Percentiles rank a stretch among this genome's conserved stretches.
phyloP scores from a whole-genome alignment of 2,888 invertebrate genomes.

The Mesoligia furuncula region DNA sequence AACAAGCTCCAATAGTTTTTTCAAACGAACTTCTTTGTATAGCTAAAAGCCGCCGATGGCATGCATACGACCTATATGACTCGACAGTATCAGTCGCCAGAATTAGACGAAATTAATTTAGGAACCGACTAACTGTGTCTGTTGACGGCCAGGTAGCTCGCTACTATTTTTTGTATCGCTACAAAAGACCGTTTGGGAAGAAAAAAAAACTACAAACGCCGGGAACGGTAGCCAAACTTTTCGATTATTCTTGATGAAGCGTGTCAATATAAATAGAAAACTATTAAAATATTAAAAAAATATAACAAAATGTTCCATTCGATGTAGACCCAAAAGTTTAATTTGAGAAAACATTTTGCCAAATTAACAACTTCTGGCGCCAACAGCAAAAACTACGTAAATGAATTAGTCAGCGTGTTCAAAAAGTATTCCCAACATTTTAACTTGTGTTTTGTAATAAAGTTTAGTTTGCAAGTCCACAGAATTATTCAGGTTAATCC shows the following conservation, averaged over 20 bases:
- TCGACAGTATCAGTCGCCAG: slow-evolving; percentile 81
- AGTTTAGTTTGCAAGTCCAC: slow-evolving; percentile 9
- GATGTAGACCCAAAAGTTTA: slow-evolving; percentile 73
- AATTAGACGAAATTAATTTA: slow-evolving; percentile 88
- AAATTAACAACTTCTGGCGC: slow-evolving; percentile 79
- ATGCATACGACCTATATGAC: slow-evolving; percentile 82
- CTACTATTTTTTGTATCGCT: slow-evolving; percentile 69
- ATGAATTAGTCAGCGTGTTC: slow-evolving; percentile 54
- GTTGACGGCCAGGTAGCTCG: slow-evolving; percentile 81
- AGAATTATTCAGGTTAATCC: background rate
- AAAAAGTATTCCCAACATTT: slow-evolving; percentile 19
- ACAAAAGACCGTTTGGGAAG: slow-evolving; percentile 74
- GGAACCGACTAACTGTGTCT: slow-evolving; percentile 76
- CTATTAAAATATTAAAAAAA: slow-evolving; percentile 81
- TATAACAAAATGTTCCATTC: slow-evolving; percentile 72
- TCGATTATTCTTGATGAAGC: slow-evolving; percentile 82
- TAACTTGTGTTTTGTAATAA: slow-evolving; percentile 5
- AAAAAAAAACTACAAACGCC: slow-evolving; percentile 73
- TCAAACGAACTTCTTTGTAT: slow-evolving; percentile 71
- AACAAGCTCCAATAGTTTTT: slow-evolving; percentile 77
- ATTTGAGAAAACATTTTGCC: slow-evolving; percentile 70
- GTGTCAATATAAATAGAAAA: slow-evolving; percentile 86
- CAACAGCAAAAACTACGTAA: slow-evolving; percentile 72
- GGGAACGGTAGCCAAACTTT: slow-evolving; percentile 87
- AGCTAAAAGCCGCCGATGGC: slow-evolving; percentile 83